Base-by-base conservation (phyloP, 1,140 invertebrate genomes). In the Drosophila guanche region DNA sequence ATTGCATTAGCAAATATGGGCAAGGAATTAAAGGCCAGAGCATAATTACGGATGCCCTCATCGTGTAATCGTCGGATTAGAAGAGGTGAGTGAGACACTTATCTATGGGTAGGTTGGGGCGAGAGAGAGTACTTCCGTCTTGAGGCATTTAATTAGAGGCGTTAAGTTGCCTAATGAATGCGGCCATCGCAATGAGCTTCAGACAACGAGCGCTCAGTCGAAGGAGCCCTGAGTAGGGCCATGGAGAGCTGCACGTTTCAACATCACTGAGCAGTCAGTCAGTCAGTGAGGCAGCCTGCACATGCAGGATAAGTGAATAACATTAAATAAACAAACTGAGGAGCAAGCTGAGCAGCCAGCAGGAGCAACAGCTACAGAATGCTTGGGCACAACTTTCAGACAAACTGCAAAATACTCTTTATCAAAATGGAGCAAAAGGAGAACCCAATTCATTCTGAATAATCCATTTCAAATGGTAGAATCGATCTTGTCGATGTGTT, bases 1-100 rank as follows among this genome's bases (percentile, higher is more conserved):
- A 85, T 85, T 85, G 77, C 81, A 81, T 86, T 81, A 62, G 77
- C 83, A 86, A 80, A 77, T 84, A 76, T 74, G 77, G 57, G 51
- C 72, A 51, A 46, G 47, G 48, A 69, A 79, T 71, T 63, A 58
- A 54, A 59, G 55, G 72, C 37, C 51, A 27, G 23, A 51, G 56
- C 40, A 68, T 70, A 86, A 85, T 77, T 80, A 69, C 71, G 53
- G 46, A 56, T 77, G 72, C 59, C 43, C 67, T 66, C 65, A 46
- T 41, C n/a, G 7, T 42, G 46, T 68, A 69, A 70, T 69, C 62
- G 47, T 43, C 25, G 55, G 51, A 41, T 59, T 14, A 37, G 14
- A 16, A 4, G 22, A 33, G 23, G 25, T 7, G 29, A 2, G 4
- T 4, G 3, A 12, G 33, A 4, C 33, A 37, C 3, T 33, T 33